These are phyloP conservation scores for Sebastolobus altivelis DNA, from an alignment of 2,797 vertebrate species.

Conservation along the genomic window DNA sequence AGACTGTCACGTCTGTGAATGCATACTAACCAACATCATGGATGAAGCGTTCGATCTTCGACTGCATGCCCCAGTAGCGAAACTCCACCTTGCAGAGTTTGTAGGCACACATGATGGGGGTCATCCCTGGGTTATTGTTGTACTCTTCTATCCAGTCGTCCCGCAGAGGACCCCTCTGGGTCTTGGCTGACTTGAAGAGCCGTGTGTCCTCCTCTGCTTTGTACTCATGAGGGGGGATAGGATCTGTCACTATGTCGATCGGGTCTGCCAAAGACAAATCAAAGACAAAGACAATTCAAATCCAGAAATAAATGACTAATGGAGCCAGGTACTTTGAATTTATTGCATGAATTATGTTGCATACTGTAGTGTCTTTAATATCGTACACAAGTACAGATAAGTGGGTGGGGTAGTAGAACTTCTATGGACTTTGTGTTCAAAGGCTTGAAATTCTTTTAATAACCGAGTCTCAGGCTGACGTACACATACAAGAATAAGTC, in stretches of 20 bases:
- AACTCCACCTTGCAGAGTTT: constrained; percentile 99
- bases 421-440: constrained; percentile 22
- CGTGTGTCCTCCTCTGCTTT: constrained; percentile 95
- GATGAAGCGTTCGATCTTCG: constrained; percentile 98
- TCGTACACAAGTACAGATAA: not conserved
- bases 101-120: constrained; percentile 98
- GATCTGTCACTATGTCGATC: constrained; percentile 97
- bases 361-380: not conserved
- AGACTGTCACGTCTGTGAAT: not conserved
- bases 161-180: constrained; percentile 91
- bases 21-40: constrained; percentile 93
- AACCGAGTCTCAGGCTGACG: constrained; percentile 17
- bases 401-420: not conserved
- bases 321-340: constrained; percentile 1
- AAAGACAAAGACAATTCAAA: constrained; percentile 16
- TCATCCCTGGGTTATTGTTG: constrained; percentile 86
- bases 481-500: not conserved
- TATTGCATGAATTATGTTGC: not conserved
- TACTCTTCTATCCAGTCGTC: constrained; percentile 96
- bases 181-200: constrained; percentile 93
- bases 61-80: constrained; percentile 99
- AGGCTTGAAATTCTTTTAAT: constrained; percentile 14
- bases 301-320: constrained; percentile 13
- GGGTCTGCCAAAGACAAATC: constrained; percentile 85
- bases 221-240: constrained; percentile 95